Evolutionary conservation across 2,888 invertebrate species (phyloP).

Genomic region (Phalera bucephala): DNA sequence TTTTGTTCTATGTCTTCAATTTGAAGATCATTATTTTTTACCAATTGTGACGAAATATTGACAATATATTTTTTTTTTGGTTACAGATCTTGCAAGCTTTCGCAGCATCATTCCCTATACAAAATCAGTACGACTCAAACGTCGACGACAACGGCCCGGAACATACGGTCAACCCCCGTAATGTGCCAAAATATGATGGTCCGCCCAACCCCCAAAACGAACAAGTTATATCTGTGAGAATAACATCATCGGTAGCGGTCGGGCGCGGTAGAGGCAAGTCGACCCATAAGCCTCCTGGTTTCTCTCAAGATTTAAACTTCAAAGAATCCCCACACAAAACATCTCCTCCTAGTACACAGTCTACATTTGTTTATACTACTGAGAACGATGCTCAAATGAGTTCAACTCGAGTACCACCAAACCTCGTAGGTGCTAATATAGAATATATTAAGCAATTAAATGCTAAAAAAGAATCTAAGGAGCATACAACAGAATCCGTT

Average conservation of each 20-base stretch:
- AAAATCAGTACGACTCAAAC: constrained; percentile 32
- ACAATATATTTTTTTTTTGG: constrained; percentile 13
- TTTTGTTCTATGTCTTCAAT: too few relatives aligned
- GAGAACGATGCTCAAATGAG: constrained; percentile 39
- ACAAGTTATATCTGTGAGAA: constrained; percentile 80
- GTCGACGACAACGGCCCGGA: constrained; percentile 29
- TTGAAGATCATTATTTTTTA: neutral
- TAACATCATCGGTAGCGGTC: constrained; percentile 84
- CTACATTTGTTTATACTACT: constrained; percentile 26
- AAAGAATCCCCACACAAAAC: constrained; percentile 14
- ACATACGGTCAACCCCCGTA: constrained; percentile 35
- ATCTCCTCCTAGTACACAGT: constrained; percentile 13
- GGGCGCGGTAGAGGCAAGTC: constrained; percentile 68
- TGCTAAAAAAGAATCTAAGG: constrained; percentile 65
- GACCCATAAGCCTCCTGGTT: constrained; percentile 15
- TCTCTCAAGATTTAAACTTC: constrained; percentile 5
- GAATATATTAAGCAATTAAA: constrained; percentile 75
- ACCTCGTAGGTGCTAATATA: constrained; percentile 72
- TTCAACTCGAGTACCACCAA: constrained; percentile 58
- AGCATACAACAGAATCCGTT: constrained; percentile 43
- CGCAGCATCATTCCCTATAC: constrained; percentile 52
- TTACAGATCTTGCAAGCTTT: constrained; percentile 66
- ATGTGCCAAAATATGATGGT: constrained; percentile 43
- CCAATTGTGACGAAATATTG: neutral
- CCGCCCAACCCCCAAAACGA: constrained; percentile 50